phyloP scores from a whole-genome alignment of 2,113 vertebrate species.

The Clarias macrocephalus region DNA sequence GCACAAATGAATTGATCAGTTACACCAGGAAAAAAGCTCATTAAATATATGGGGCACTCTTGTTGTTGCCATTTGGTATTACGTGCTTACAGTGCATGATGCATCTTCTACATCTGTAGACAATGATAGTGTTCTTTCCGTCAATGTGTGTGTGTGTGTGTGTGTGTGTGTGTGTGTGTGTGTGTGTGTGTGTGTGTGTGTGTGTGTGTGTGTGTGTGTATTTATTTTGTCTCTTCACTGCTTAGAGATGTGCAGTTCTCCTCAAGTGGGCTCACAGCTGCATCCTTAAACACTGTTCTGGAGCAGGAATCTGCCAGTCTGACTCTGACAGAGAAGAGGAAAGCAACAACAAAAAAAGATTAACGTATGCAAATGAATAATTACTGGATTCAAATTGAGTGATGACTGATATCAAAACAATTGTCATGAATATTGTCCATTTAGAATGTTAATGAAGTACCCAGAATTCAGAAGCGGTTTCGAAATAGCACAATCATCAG shows the following conservation, averaged over 20 bases:
- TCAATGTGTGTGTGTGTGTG: background rate
- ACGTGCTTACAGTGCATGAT: slow-evolving; percentile 5
- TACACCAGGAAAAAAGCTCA: background rate
- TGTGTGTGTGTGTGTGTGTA: slow-evolving; percentile 4
- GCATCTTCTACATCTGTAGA: slow-evolving; percentile 6
- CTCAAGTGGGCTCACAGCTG: slow-evolving; percentile 65
- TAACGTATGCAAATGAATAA: background rate
- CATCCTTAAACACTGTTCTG: slow-evolving; percentile 66
- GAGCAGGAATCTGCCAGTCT: slow-evolving; percentile 69
- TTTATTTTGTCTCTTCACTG: slow-evolving; percentile 49
- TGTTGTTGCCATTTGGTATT: slow-evolving; percentile 15
- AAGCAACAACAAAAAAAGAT: background rate
- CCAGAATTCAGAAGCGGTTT: background rate
- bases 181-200: background rate
- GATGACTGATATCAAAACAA: background rate
- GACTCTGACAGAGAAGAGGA: slow-evolving; percentile 28
- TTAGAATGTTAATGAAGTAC: background rate
- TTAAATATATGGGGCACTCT: background rate
- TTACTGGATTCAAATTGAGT: background rate
- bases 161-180: background rate
- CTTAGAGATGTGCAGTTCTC: slow-evolving; percentile 46
- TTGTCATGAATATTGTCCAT: background rate
- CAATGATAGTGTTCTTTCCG: slow-evolving; percentile 21
- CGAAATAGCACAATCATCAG: background rate
- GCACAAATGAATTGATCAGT: background rate